These are phyloP conservation scores for Dromiciops gliroides DNA, from an alignment of 2,113 vertebrate species.

Conservation along the genomic window DNA sequence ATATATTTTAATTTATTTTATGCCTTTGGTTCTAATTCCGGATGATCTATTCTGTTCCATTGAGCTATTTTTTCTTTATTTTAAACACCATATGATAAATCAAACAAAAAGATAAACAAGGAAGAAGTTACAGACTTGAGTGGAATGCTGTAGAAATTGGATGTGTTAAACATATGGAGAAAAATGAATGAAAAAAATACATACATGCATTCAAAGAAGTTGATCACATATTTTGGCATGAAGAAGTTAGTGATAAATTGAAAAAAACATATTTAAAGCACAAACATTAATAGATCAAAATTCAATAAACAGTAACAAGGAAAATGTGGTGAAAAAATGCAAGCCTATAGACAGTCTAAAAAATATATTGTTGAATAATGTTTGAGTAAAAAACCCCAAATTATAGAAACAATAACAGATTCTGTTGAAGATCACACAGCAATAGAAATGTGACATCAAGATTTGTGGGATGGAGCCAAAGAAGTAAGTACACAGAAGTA, in stretches of 20 bases:
- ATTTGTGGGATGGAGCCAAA: background rate
- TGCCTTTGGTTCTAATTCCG: background rate
- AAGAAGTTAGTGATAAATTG: background rate
- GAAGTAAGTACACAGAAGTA: background rate
- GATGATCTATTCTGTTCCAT: background rate
- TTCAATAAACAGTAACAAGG: background rate
- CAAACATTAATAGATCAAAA: background rate
- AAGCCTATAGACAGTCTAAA: background rate
- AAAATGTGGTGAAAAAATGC: background rate
- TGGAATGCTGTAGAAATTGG: background rate
- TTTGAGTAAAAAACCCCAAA: background rate
- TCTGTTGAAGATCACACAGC: background rate
- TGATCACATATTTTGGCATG: background rate
- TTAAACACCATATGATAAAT: background rate
- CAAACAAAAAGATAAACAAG: background rate
- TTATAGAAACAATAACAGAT: background rate
- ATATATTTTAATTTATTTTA: background rate
- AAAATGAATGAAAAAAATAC: background rate
- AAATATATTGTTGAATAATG: background rate
- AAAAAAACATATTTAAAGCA: background rate
- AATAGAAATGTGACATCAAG: background rate
- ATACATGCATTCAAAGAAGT: background rate
- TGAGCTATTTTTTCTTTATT: background rate
- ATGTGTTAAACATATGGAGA: background rate
- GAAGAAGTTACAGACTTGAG: background rate